Base-by-base conservation (phyloP, 2,113 vertebrate species). In the Callipepla squamata region DNA sequence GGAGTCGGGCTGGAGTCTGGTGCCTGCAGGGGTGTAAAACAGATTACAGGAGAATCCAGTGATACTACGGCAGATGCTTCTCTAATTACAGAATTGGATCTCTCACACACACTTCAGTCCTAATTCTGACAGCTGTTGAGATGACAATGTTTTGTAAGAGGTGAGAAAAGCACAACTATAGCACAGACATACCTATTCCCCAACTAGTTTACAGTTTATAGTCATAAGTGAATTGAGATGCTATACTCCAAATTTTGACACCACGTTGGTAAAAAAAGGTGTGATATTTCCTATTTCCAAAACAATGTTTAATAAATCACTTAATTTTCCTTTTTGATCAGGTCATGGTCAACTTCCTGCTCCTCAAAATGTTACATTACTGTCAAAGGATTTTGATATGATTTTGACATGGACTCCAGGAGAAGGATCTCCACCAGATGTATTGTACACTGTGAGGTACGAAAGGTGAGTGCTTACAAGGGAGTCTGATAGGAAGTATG, bases 341-440 rank as follows among this genome's bases (percentile, higher is more conserved):
- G 98, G 96, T 84, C 74, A 20, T 1, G 53, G 50, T 53, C 44
- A 1, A 0, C 94, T 94, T 53, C 76, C 80, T 18, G 77, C 94
- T 58, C 97, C 98, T 40, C 96, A 58, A 36, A 97, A 98, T 0
- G 96, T 98, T 66, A 97, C 77, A 0, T 88, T 98, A 8, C 12
- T 97, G 32, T 98, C 97, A 2, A 87, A 66, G 61, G 93, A 97
- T 59, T 98, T 98, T 93, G 84, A 79, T 12, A 87, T 97, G 78
- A 95, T 97, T 67, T 34, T 98, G 96, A 95, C 80, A 0, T 98
- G 98, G 98, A 45, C 89, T 23, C 96, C 97, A 9, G 97, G 92
- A 38, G 87, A 92, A 36, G 94, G 85, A 17, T 95, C 78, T 53
- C 89, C 96, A 7, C 83, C 81, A 17, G 47, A 86, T 0, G 88